Base-by-base conservation (phyloP, 2,113 vertebrate genomes). In the Cynocephalus volans region DNA sequence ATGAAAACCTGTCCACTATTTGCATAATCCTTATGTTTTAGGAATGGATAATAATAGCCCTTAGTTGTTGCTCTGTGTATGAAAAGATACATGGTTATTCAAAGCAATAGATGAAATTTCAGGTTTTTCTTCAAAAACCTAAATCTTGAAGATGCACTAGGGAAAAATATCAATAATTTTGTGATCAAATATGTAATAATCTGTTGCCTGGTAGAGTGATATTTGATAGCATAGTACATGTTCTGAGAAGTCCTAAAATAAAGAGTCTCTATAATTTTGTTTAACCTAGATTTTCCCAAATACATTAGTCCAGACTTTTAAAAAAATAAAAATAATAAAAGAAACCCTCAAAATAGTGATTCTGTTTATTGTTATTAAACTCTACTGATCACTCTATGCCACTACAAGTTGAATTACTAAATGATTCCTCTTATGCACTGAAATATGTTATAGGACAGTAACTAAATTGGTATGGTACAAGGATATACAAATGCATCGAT, bases 1-100 rank as follows among this genome's bases (percentile, higher is more conserved):
- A 76, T 67, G 56, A 83, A 90, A 98, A 83, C 9, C 15, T 91
- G 23, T 8, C 31, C 96, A 31, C 12, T 31, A 67, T 91, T 86
- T 92, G 48, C 60, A 84, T 75, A 84, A 84, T 85, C 45, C 14
- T 70, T 41, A 81, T 52, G 36, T 77, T 83, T 93, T 80, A 85
- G 36, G 3, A 93, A 83, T 10, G 19, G 41, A 73, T 72, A 81
- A 80, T 76, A 90, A 73, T 77, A 2, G 24, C 48, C 8, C 1
- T 24, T 85, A 60, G 5, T 56, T 94, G 15, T 48, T 54, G 69
- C 6, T 92, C 24, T 96, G 12, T 79, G 5, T 31, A 60, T 65
- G 41, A 64, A 23, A 80, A 56, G 28, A 54, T 24, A 50, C 5
- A 56, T 76, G 1, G 12, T 88, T 96, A 76, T 58, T 95, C 21